These are phyloP conservation scores for Nymphalis urticae DNA, from an alignment of 2,888 invertebrate species.

Conservation along the genomic window DNA sequence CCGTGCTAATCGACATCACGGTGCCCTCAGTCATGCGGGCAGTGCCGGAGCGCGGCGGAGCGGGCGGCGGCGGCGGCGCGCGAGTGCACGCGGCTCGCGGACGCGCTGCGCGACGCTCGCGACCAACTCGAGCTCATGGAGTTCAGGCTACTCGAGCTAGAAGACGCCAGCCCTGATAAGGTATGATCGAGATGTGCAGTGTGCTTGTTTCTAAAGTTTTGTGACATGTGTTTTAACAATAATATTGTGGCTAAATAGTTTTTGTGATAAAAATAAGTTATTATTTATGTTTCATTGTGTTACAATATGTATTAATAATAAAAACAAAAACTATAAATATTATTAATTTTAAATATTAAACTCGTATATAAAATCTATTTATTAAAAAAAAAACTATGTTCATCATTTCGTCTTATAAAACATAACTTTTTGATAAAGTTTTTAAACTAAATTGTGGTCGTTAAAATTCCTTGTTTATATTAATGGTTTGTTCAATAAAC, in stretches of 20 bases:
- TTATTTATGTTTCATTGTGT: too few species aligned
- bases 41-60: slow-evolving; percentile 70
- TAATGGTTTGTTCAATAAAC: slow-evolving; percentile 28
- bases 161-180: slow-evolving; percentile 83
- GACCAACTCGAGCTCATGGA: slow-evolving; percentile 91
- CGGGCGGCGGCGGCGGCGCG: slow-evolving; percentile 72
- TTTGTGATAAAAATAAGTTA: neutral
- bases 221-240: neutral
- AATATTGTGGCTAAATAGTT: too few species aligned
- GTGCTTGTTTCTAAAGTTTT: neutral
- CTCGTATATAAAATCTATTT: too few species aligned
- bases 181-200: slow-evolving; percentile 42
- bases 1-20: slow-evolving; percentile 39
- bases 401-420: too few species aligned
- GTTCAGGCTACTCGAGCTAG: slow-evolving; percentile 89
- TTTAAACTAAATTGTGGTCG: neutral
- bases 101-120: slow-evolving; percentile 86
- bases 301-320: too few species aligned
- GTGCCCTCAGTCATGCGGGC: slow-evolving; percentile 68
- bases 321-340: too few species aligned
- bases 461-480: slow-evolving; percentile 15
- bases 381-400: too few species aligned
- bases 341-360: too few species aligned
- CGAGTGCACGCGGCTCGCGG: slow-evolving; percentile 81
- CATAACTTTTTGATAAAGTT: too few species aligned